Conservation (phyloP, 2,797 vertebrate genomes). For the Monodelphis domestica region DNA sequence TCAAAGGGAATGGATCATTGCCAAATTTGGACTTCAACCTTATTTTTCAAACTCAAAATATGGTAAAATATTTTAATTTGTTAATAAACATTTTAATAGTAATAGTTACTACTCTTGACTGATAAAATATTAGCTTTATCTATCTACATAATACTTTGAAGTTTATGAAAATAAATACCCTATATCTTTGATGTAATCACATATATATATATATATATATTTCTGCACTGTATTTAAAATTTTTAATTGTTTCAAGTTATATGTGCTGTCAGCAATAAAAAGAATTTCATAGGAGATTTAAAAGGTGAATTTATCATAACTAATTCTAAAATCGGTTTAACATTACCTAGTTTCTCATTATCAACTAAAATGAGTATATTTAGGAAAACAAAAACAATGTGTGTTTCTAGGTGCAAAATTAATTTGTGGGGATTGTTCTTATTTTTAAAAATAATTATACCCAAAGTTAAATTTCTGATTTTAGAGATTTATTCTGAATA, state of each 20-base stretch:
- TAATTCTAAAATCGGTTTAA: background rate
- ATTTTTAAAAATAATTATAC: background rate
- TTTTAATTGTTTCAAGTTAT: background rate
- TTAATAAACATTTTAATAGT: background rate
- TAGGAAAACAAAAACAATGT: background rate
- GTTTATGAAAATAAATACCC: background rate
- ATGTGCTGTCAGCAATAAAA: background rate
- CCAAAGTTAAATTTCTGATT: background rate
- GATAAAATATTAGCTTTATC: background rate
- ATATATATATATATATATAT: background rate
- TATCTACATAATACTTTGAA: background rate
- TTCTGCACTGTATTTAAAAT: background rate
- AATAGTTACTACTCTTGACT: background rate
- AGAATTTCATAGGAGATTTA: background rate
- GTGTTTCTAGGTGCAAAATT: background rate
- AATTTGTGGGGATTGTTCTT: background rate
- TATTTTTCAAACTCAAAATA: background rate
- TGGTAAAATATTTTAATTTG: too few species aligned
- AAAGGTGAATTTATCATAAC: background rate
- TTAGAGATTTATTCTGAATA: background rate
- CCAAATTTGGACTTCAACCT: background rate
- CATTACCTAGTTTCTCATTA: background rate
- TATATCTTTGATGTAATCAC: background rate
- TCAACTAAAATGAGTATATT: background rate
- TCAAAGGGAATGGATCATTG: background rate